These are phyloP conservation scores for Cosmopolites sordidus DNA, from an alignment of 2,888 invertebrate genomes.

Conservation along the genomic window DNA sequence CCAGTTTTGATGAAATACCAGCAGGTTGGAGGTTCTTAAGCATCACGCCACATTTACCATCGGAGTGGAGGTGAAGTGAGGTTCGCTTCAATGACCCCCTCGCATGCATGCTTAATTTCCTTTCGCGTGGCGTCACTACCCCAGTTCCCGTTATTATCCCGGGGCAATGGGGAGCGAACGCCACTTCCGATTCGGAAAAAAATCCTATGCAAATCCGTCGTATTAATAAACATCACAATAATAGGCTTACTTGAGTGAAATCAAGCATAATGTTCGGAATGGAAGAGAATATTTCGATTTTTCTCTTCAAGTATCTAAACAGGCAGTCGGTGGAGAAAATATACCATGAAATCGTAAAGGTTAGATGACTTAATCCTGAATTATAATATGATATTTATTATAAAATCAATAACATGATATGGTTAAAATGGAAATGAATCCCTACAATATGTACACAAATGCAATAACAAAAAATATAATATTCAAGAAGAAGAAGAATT, in stretches of 20 bases:
- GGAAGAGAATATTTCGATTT: too few species aligned
- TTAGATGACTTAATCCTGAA: too few species aligned
- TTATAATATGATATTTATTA: too few species aligned
- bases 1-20: conserved; percentile 40
- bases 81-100: conserved; percentile 38
- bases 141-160: conserved; percentile 31
- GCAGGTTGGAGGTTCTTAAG: conserved; percentile 37
- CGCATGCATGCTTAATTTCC: conserved; percentile 41
- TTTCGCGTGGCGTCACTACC: conserved; percentile 35
- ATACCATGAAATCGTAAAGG: too few species aligned
- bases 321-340: too few species aligned
- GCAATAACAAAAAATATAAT: too few species aligned
- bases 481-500: too few species aligned
- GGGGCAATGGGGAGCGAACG: conserved; percentile 29
- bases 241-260: conserved; percentile 4
- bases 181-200: conserved; percentile 20
- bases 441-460: too few species aligned
- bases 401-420: too few species aligned
- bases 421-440: too few species aligned
- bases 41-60: conserved; percentile 42
- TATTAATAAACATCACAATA: conserved; percentile 21
- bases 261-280: not conserved
- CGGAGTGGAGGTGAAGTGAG: conserved; percentile 41
- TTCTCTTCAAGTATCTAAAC: too few species aligned
- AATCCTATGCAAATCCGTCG: conserved; percentile 22